Conservation (phyloP, 2,888 invertebrate species). For the Callinectes sapidus region DNA sequence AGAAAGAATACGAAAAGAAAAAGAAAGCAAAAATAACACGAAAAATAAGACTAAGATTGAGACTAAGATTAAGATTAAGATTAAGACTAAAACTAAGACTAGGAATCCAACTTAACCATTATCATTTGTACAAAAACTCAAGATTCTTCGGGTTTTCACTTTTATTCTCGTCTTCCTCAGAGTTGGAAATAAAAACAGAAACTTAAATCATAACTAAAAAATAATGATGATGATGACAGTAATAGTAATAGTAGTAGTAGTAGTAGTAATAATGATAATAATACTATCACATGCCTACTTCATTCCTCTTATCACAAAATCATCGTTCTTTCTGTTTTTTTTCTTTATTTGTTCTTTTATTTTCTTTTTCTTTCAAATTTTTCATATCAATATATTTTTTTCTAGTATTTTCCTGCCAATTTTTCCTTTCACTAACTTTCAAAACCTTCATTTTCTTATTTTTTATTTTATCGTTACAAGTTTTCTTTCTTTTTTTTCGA, state of each 20-base stretch:
- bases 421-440: no score
- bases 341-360: background rate
- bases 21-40: no score
- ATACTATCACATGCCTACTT: background rate
- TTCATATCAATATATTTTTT: no score
- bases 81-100: no score
- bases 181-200: background rate
- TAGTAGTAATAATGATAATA: slow-evolving; percentile 9
- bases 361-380: background rate
- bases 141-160: background rate
- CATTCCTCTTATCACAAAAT: background rate
- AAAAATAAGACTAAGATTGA: no score
- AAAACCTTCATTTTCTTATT: background rate
- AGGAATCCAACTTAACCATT: background rate
- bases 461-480: background rate
- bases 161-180: no score
- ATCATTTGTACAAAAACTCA: background rate
- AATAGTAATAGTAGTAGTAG: background rate
- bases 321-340: background rate
- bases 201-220: background rate
- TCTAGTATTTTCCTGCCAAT: no score
- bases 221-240: no score
- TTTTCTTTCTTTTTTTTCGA: background rate
- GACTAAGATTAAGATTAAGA: no score
- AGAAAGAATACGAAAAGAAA: no score